These are phyloP conservation scores for Xyrichtys novacula DNA, from an alignment of 2,797 vertebrate genomes.

Conservation along the genomic window DNA sequence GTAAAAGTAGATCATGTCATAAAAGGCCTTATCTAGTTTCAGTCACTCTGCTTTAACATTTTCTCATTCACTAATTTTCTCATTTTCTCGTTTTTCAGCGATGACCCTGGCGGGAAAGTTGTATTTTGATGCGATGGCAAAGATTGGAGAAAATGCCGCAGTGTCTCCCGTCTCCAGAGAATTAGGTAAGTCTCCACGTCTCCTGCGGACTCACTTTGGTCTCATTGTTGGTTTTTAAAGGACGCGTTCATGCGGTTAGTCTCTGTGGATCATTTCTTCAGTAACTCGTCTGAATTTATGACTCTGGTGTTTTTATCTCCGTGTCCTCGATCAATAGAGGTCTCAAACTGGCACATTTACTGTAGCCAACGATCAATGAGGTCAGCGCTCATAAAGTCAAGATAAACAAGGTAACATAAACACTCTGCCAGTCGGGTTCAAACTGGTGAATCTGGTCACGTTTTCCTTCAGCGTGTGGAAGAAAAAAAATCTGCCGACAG, in stretches of 20 bases:
- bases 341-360: background rate
- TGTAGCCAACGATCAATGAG: background rate
- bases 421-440: background rate
- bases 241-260: background rate
- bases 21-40: too few species aligned
- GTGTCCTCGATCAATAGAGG: background rate
- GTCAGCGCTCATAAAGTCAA: background rate
- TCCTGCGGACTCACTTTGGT: conserved; percentile 9
- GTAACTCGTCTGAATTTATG: background rate
- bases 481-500: background rate
- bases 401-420: background rate
- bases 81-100: conserved; percentile 84
- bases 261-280: background rate
- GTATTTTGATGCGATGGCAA: conserved; percentile 96
- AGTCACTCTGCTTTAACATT: too few species aligned
- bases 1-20: too few species aligned
- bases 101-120: conserved; percentile 95
- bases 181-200: conserved; percentile 88
- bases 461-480: background rate
- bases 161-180: conserved; percentile 96
- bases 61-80: too few species aligned
- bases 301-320: background rate
- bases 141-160: conserved; percentile 94
- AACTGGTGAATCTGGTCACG: background rate
- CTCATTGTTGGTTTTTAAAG: background rate